Evolutionary conservation across 2,113 vertebrate genomes (phyloP).

Genomic region (Seriola aureovittata): DNA sequence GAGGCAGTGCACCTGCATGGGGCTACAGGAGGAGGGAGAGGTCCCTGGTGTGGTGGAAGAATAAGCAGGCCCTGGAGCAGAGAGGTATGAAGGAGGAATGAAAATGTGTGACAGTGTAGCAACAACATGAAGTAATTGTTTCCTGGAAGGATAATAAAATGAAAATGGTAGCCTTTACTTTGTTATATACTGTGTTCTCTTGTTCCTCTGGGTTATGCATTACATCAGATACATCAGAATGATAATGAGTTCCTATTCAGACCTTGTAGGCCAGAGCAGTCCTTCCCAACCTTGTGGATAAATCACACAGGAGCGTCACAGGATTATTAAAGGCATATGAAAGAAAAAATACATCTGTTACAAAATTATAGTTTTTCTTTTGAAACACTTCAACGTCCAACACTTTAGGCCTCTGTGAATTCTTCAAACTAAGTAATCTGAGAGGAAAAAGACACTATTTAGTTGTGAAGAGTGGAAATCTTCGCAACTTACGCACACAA

Average conservation of each 20-base stretch:
- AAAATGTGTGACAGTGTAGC: conserved; percentile 11
- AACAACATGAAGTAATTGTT: conserved; percentile 24
- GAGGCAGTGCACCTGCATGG: conserved; percentile 78
- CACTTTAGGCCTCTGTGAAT: too few species aligned
- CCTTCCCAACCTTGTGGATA: not conserved
- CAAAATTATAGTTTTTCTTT: conserved; percentile 3
- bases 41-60: conserved; percentile 25
- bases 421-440: not conserved
- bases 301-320: not conserved
- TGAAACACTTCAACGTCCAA: too few species aligned
- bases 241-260: not conserved
- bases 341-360: not conserved
- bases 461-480: not conserved
- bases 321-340: conserved; percentile 5
- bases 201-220: not conserved
- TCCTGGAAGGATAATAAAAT: conserved; percentile 10
- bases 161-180: not conserved
- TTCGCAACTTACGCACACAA: not conserved
- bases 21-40: conserved; percentile 37
- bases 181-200: not conserved
- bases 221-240: not conserved
- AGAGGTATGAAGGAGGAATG: conserved; percentile 11
- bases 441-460: too few species aligned
- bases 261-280: not conserved
- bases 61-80: conserved; percentile 26